Evolutionary conservation across 1,140 invertebrate species (phyloP).

Genomic region (Temnothorax nylanderi): DNA sequence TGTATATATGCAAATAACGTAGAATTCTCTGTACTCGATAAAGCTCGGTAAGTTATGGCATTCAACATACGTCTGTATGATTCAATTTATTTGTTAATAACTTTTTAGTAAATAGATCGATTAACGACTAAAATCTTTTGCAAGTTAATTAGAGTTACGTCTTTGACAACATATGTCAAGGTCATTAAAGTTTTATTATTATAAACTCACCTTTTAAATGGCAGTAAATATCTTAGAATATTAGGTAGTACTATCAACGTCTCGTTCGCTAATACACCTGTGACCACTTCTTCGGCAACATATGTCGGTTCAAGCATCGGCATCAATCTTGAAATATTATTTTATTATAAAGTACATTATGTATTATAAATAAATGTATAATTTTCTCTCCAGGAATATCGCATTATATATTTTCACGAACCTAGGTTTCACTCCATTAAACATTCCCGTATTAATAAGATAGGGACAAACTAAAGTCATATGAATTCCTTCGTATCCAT

Average conservation of each 20-base stretch:
- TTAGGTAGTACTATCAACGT: slow-evolving; percentile 92
- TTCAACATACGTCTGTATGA: too few species aligned
- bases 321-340: slow-evolving; percentile 86
- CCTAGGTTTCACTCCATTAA: slow-evolving; percentile 95
- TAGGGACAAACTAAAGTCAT: slow-evolving; percentile 97
- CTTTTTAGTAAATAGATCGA: too few species aligned
- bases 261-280: slow-evolving; percentile 93
- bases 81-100: too few species aligned
- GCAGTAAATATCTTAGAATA: slow-evolving; percentile 88
- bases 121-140: too few species aligned
- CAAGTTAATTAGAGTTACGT: too few species aligned
- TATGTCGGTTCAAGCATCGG: slow-evolving; percentile 95
- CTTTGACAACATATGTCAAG: too few species aligned
- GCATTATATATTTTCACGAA: slow-evolving; percentile 81
- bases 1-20: too few species aligned
- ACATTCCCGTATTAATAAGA: slow-evolving; percentile 98
- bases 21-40: too few species aligned
- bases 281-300: slow-evolving; percentile 93
- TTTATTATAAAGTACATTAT: not conserved
- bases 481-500: slow-evolving; percentile 89
- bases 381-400: not conserved
- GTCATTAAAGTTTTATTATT: not conserved
- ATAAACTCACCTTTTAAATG: slow-evolving; percentile 89
- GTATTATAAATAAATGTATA: not conserved
- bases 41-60: too few species aligned